phyloP scores from a whole-genome alignment of 2,888 invertebrate species.

The Sinhomidia bicolor region DNA sequence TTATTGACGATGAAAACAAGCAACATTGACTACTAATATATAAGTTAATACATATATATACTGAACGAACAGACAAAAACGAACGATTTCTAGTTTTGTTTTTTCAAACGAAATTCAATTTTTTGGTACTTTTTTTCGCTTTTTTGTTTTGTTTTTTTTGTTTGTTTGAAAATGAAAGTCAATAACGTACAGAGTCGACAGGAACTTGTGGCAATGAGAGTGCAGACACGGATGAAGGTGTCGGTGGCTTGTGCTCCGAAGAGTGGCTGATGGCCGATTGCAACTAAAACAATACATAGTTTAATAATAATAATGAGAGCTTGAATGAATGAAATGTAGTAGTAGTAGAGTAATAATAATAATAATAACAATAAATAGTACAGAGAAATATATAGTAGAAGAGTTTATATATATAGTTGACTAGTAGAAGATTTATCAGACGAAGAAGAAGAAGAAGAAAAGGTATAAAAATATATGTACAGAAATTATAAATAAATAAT shows the following conservation, averaged over 20 bases:
- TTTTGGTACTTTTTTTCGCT: not conserved
- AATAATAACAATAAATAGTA: too few species aligned
- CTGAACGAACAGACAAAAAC: not conserved
- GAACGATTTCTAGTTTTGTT: not conserved
- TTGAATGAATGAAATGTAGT: constrained; percentile 18
- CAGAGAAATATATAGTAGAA: not conserved
- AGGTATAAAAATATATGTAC: not conserved
- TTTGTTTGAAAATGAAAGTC: constrained; percentile 1
- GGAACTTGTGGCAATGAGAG: constrained; percentile 93
- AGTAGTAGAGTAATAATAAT: constrained; percentile 13
- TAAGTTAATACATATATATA: not conserved
- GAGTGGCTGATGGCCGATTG: constrained; percentile 93
- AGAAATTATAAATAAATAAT: not conserved
- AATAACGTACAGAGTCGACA: constrained; percentile 87
- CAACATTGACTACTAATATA: constrained; percentile 10
- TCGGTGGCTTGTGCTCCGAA: constrained; percentile 85
- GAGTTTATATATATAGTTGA: not conserved
- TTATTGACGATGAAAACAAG: not conserved
- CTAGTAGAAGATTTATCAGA: not conserved
- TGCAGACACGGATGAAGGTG: constrained; percentile 86
- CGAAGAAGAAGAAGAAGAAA: not conserved
- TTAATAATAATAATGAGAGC: constrained; percentile 42
- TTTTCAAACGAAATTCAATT: not conserved
- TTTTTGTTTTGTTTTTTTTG: not conserved
- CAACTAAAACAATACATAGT: constrained; percentile 82